A percentile compares a stretch with the other conserved stretches of the same genome.
Conservation (phyloP, 2,797 vertebrate genomes). For the Pitangus sulphuratus region DNA sequence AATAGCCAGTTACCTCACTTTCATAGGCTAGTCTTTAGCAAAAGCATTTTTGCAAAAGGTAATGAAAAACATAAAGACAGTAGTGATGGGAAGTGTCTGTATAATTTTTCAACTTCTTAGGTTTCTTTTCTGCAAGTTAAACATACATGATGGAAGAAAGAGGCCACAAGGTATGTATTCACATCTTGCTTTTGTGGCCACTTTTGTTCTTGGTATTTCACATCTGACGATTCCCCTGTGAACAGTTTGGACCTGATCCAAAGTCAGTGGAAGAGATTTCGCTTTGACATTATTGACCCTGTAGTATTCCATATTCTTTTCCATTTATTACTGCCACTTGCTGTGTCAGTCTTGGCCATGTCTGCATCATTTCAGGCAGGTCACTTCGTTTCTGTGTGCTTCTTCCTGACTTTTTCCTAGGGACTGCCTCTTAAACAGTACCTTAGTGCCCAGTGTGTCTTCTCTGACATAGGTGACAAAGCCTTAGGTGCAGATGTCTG, state of each 20-base stretch:
- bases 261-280: not conserved
- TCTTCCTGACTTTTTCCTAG: not conserved
- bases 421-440: not conserved
- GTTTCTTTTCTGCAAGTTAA: not conserved
- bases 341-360: not conserved
- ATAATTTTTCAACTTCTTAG: not conserved
- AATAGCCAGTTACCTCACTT: not conserved
- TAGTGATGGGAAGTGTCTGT: not conserved
- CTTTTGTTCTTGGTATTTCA: not conserved
- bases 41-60: not conserved
- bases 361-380: not conserved
- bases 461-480: not conserved
- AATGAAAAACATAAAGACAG: not conserved
- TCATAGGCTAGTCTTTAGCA: not conserved
- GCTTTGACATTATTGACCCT: not conserved
- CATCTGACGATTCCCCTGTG: not conserved
- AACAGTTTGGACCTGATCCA: not conserved
- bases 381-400: not conserved
- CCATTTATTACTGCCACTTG: not conserved
- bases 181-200: not conserved
- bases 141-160: rapidly evolving
- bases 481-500: not conserved
- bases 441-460: not conserved
- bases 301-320: not conserved
- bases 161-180: not conserved